Percentiles rank a stretch among this genome's conserved stretches.
phyloP scores from a whole-genome alignment of 2,797 vertebrate species.

The Zenarchopterus dispar region DNA sequence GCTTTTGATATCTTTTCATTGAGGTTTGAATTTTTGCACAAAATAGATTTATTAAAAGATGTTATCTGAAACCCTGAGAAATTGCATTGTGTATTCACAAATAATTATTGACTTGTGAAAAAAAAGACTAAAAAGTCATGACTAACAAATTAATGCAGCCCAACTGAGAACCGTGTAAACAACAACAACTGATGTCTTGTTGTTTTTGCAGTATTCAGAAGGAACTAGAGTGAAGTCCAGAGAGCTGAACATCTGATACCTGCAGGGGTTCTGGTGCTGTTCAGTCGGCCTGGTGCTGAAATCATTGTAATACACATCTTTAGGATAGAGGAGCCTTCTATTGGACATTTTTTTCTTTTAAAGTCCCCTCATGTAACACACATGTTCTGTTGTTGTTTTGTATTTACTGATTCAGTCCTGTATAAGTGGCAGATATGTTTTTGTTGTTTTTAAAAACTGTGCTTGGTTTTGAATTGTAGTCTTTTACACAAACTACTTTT shows the following conservation, averaged over 20 bases:
- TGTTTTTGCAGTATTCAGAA: slow-evolving; percentile 69
- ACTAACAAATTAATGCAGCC: too few species aligned
- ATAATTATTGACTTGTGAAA: too few species aligned
- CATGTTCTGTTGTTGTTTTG: slow-evolving; percentile 45
- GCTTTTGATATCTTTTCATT: too few species aligned
- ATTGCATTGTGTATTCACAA: too few species aligned
- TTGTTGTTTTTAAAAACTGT: slow-evolving; percentile 16
- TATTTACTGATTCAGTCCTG: slow-evolving; percentile 22
- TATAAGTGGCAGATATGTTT: slow-evolving; percentile 34
- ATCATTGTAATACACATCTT: slow-evolving; percentile 34
- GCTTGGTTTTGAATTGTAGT: slow-evolving; percentile 22
- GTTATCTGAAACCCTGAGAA: too few species aligned
- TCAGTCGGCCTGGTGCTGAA: slow-evolving; percentile 31
- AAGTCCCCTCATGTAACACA: slow-evolving; percentile 19
- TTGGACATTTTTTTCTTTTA: slow-evolving; percentile 20
- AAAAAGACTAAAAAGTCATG: too few species aligned
- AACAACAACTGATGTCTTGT: slow-evolving; percentile 24
- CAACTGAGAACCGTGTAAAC: neutral
- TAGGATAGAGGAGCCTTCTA: neutral
- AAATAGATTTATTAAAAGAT: too few species aligned
- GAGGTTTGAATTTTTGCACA: too few species aligned
- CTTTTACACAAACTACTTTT: slow-evolving; percentile 25
- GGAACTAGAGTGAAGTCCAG: slow-evolving; percentile 63
- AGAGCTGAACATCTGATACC: slow-evolving; percentile 5
- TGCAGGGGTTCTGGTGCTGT: slow-evolving; percentile 15